Evolutionary conservation across 2,113 vertebrate species (phyloP).

Genomic region (Salvelinus sp.): DNA sequence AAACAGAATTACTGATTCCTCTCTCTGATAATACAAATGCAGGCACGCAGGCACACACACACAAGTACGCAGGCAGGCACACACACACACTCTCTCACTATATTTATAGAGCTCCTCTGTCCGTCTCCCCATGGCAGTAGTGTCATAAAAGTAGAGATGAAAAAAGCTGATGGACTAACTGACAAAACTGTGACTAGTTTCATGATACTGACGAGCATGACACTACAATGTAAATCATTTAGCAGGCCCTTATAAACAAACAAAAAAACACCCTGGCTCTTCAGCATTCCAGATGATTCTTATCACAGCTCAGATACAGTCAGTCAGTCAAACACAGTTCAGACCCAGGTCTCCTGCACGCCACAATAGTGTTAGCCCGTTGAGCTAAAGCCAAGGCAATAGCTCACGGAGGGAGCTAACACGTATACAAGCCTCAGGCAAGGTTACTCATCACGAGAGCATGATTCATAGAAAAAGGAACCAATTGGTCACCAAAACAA

Average conservation of each 20-base stretch:
- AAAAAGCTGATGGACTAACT: neutral
- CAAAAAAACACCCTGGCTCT: neutral
- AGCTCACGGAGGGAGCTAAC: too few relatives aligned
- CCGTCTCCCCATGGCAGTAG: neutral
- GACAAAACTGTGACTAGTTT: constrained; percentile 3
- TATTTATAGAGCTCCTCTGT: neutral
- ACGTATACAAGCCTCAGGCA: too few relatives aligned
- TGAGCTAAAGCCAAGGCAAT: too few relatives aligned
- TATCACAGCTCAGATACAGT: neutral
- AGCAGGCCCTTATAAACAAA: neutral
- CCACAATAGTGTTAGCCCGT: too few relatives aligned
- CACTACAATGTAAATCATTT: neutral
- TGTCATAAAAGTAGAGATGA: neutral
- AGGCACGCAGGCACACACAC: neutral
- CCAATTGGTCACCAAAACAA: neutral
- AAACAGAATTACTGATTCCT: constrained; percentile 7
- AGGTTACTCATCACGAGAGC: neutral
- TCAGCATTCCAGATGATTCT: neutral
- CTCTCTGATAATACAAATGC: constrained; percentile 11
- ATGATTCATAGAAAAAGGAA: neutral
- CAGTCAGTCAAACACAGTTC: neutral
- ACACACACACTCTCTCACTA: neutral
- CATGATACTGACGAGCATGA: neutral
- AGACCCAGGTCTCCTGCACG: too few relatives aligned
- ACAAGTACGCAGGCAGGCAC: neutral